A percentile compares a stretch with the other conserved stretches of the same genome.
These are phyloP conservation scores for Pachypeltis micranthus DNA, from an alignment of 1,140 invertebrate genomes.

Conservation along the genomic window DNA sequence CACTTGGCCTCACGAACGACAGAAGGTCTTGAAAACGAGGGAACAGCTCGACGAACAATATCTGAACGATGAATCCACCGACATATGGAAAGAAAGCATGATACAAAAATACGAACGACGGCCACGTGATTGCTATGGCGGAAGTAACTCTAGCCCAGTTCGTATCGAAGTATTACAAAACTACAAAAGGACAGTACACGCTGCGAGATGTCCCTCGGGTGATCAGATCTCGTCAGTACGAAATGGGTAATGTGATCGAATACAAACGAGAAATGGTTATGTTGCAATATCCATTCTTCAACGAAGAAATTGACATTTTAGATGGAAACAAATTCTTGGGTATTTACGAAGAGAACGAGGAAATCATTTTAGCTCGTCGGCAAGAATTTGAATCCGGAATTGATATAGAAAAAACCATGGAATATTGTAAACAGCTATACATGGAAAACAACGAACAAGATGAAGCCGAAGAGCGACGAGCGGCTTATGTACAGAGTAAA, in stretches of 20 bases:
- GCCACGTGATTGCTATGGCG: slow-evolving; percentile 28
- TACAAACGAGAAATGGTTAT: slow-evolving; percentile 34
- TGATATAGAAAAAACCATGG: slow-evolving; percentile 30
- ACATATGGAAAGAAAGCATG: slow-evolving; percentile 31
- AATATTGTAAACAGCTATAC: slow-evolving; percentile 22
- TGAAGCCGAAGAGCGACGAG: slow-evolving; percentile 26
- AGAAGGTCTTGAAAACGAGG: slow-evolving; percentile 6
- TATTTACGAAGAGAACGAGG: slow-evolving; percentile 31
- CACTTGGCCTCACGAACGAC: slow-evolving; percentile 9
- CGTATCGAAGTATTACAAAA: slow-evolving; percentile 32
- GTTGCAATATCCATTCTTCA: slow-evolving; percentile 30
- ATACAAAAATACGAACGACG: slow-evolving; percentile 22
- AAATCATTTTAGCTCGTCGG: slow-evolving; percentile 30
- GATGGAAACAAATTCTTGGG: slow-evolving; percentile 31
- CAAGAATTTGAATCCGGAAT: slow-evolving; percentile 28
- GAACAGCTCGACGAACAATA: slow-evolving; percentile 13
- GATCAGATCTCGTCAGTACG: slow-evolving; percentile 32
- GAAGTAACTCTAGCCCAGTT: slow-evolving; percentile 32
- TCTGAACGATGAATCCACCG: slow-evolving; percentile 22
- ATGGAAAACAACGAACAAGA: slow-evolving; percentile 26
- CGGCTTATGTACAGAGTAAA: slow-evolving; percentile 5
- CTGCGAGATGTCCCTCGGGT: slow-evolving; percentile 24
- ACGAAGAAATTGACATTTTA: slow-evolving; percentile 31
- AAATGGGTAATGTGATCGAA: slow-evolving; percentile 31
- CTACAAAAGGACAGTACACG: background rate